Conservation (phyloP, 2,888 invertebrate genomes). For the Drosophila robusta region DNA sequence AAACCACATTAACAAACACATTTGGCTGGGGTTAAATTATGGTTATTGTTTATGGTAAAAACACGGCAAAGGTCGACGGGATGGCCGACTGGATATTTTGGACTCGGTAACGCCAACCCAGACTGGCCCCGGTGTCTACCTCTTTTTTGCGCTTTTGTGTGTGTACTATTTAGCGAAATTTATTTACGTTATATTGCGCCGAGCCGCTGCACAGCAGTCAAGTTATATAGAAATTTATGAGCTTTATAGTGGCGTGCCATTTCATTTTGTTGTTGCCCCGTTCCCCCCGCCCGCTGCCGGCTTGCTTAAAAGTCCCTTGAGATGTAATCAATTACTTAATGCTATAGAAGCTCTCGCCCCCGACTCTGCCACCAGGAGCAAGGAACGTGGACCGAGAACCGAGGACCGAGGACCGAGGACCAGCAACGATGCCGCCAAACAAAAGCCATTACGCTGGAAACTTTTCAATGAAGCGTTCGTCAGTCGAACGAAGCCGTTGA, state of each 20-base stretch:
- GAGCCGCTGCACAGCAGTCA: slow-evolving; percentile 61
- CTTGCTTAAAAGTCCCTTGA: slow-evolving; percentile 83
- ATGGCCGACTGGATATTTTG: slow-evolving; percentile 39
- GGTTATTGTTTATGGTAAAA: slow-evolving; percentile 82
- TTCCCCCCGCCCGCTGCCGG: slow-evolving; percentile 31
- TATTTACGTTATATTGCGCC: slow-evolving; percentile 74
- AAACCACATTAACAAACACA: slow-evolving; percentile 70
- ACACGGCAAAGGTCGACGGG: slow-evolving; percentile 68
- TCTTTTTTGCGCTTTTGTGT: slow-evolving; percentile 53
- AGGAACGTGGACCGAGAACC: slow-evolving; percentile 17
- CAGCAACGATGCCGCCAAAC: slow-evolving; percentile 58
- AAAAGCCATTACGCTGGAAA: slow-evolving; percentile 82
- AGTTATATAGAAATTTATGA: slow-evolving; percentile 80
- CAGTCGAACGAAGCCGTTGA: slow-evolving; percentile 68
- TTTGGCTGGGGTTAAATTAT: slow-evolving; percentile 74
- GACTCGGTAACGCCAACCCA: slow-evolving; percentile 9
- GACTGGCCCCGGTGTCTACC: slow-evolving; percentile 31
- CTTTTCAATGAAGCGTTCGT: slow-evolving; percentile 81
- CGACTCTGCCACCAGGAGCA: neutral
- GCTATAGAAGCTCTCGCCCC: slow-evolving; percentile 67
- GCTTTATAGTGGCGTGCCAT: slow-evolving; percentile 79
- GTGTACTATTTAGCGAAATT: slow-evolving; percentile 67
- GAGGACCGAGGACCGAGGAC: slow-evolving; percentile 18
- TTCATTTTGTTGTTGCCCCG: slow-evolving; percentile 59
- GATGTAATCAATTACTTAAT: slow-evolving; percentile 85